Evolutionary conservation across 2,797 vertebrate species (phyloP).

Genomic region (Acrocephalus scirpaceus): DNA sequence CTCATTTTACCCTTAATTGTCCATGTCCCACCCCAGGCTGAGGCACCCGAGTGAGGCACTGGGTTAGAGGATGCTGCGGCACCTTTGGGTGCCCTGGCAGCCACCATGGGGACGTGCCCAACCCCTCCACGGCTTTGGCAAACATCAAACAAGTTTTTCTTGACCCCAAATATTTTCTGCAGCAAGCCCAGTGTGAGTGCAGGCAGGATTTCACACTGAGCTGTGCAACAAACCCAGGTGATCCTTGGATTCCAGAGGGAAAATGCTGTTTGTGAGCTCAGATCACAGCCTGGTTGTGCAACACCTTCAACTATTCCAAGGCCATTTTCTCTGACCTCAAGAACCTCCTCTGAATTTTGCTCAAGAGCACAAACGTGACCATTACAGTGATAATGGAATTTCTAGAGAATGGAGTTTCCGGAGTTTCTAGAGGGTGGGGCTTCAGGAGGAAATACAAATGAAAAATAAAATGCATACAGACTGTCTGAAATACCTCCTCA

Average conservation of each 20-base stretch:
- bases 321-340: background rate
- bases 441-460: background rate
- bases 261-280: background rate
- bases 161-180: background rate
- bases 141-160: constrained; percentile 37
- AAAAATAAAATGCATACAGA: background rate
- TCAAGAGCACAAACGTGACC: background rate
- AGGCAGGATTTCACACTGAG: background rate
- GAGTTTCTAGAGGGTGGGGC: background rate
- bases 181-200: background rate
- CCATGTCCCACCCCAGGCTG: background rate
- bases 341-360: background rate
- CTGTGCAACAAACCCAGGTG: background rate
- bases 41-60: accelerated
- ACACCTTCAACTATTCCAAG: background rate
- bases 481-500: background rate
- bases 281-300: background rate
- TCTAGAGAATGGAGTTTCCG: background rate
- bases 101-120: background rate
- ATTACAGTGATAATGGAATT: background rate
- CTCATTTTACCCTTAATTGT: background rate
- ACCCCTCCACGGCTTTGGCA: background rate
- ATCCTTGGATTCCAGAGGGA: background rate
- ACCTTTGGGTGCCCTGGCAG: background rate
- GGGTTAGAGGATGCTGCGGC: background rate